Evolutionary conservation across 2,113 vertebrate species (phyloP).

Genomic region (Phrynosoma platyrhinos): DNA sequence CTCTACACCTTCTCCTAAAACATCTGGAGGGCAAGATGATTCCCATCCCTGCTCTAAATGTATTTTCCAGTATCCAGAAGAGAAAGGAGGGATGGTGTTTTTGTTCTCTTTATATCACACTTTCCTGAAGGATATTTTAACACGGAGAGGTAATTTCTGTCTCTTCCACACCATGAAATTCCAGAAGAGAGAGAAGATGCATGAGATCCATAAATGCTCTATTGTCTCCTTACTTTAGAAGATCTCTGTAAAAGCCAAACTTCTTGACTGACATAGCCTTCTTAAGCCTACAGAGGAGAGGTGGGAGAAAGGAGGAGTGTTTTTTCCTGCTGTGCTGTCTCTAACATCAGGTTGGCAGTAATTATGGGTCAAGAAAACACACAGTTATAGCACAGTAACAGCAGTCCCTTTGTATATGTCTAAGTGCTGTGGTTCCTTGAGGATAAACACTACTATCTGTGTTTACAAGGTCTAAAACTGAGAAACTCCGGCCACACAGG

Average conservation of each 20-base stretch:
- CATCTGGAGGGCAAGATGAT: too few species aligned
- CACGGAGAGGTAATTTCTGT: neutral
- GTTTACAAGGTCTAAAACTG: neutral
- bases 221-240: neutral
- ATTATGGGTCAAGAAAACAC: conserved; percentile 17
- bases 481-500: neutral
- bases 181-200: neutral
- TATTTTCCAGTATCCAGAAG: too few species aligned
- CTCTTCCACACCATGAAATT: neutral
- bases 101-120: neutral
- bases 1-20: too few species aligned
- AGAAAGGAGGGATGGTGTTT: too few species aligned
- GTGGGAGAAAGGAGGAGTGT: neutral
- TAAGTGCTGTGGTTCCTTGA: neutral
- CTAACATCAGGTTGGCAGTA: conserved; percentile 9
- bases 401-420: neutral
- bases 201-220: neutral
- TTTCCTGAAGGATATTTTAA: conserved; percentile 1
- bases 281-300: neutral
- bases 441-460: conserved; percentile 4
- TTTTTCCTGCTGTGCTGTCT: conserved; percentile 8
- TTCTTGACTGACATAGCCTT: neutral
- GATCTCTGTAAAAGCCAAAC: neutral
- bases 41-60: too few species aligned
- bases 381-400: conserved; percentile 1